These are phyloP conservation scores for Macroteleia sp. DNA, from an alignment of 2,888 invertebrate species.

Conservation along the genomic window DNA sequence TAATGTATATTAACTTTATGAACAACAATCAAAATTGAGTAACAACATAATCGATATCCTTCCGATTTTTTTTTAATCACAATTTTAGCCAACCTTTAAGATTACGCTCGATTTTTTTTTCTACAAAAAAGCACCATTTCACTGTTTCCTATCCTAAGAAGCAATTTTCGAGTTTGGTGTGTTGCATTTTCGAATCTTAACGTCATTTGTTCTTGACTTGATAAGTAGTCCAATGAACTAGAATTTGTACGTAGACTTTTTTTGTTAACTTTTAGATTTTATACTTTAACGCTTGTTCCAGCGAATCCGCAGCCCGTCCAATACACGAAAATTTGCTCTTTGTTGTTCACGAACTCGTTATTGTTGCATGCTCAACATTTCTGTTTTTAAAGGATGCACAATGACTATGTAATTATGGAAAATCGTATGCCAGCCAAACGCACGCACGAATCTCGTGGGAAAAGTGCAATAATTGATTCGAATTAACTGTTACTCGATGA, in stretches of 20 bases:
- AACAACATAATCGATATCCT: constrained; percentile 7
- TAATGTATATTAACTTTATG: no score
- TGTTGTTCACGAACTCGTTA: constrained; percentile 65
- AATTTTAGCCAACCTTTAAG: neutral
- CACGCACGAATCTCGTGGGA: constrained; percentile 31
- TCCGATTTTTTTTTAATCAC: constrained; percentile 1
- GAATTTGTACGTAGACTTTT: neutral
- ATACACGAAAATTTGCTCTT: constrained; percentile 46
- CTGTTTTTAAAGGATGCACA: constrained; percentile 83
- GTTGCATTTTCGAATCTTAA: constrained; percentile 10
- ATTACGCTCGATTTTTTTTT: neutral
- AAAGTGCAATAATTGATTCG: constrained; percentile 35
- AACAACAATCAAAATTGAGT: constrained; percentile 9
- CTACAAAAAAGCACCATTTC: constrained; percentile 17
- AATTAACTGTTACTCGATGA: constrained; percentile 76
- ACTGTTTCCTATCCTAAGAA: constrained; percentile 14
- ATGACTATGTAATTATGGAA: constrained; percentile 82
- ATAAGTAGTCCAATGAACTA: neutral
- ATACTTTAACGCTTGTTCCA: constrained; percentile 13
- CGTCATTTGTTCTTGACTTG: neutral
- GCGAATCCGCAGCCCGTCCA: constrained; percentile 46
- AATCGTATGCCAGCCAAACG: constrained; percentile 69
- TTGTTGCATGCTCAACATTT: constrained; percentile 81
- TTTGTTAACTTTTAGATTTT: neutral
- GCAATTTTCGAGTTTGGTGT: constrained; percentile 34